Evolutionary conservation across 1,140 invertebrate species (phyloP), one percentile per base, ranked within the genome.

Genomic region (Nasonia longicornis): DNA sequence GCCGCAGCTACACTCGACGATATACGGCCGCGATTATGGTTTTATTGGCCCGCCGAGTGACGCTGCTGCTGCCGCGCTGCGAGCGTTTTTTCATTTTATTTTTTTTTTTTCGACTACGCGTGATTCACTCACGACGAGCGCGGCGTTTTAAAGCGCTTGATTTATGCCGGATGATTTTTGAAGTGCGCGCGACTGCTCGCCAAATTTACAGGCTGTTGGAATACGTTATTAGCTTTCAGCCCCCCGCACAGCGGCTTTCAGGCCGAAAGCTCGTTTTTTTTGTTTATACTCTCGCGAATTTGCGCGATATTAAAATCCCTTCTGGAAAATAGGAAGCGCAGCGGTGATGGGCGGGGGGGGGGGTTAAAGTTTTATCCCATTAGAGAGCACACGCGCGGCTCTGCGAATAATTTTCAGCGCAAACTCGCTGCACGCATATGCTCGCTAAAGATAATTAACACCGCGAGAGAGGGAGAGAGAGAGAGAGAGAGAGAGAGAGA

Each of bases 221-320:
- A 77, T 77, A 66, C 74, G 74, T 77, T 77, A 77, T 77, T 77
- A 77, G 74, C 74, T 77, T 77, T 77, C 64, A 77, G 74, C 58
- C 74, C n/a, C 69, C 29, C 29, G 26, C 67, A 12, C 14, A 42
- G 38, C 8, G 69, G n/a, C 10, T 31, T 35, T 31, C 58, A 63
- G 52, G 52, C n/a, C 31, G 26, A 58, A 58, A 35, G 20, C 52
- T 63, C 31, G 31, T 3, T 35, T 58, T 75, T 71, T 75, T 63
- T 75, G 45, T 38, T n/a, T n/a, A 35, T 35, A 29, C 73, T 16
- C 73, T 16, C 4, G 52, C 20, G n/a, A 58, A 58, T 58, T n/a
- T 4, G 31, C 52, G 52, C 52, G 52, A 58, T 58, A 58, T 58
- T 58, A 58, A 58, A 58, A 58, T 58, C 52, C 52, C 14, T 58